A percentile compares a stretch with the other conserved stretches of the same genome.
Conservation (phyloP, 2,797 vertebrate genomes). For the Muraenolepis orangiensis region DNA sequence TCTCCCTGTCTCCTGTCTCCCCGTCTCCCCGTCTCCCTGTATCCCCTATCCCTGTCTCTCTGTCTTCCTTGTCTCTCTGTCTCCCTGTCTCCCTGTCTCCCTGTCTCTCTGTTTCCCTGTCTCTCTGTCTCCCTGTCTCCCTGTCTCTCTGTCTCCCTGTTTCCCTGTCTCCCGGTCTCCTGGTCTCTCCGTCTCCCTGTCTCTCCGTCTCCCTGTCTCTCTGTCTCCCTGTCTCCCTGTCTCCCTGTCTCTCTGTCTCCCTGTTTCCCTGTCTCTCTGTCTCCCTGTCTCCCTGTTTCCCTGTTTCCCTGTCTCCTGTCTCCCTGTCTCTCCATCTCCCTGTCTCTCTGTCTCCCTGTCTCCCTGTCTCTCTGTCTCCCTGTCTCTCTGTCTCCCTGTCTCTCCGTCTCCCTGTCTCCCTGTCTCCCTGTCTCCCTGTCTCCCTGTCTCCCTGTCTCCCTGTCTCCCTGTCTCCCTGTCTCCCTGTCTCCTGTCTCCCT, state of each 20-base stretch:
- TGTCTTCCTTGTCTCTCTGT: slow-evolving; percentile 7
- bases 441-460: no score
- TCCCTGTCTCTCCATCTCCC: no score
- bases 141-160: not conserved
- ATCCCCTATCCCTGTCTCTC: slow-evolving; percentile 28
- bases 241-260: slow-evolving; percentile 37
- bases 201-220: no score
- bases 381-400: not conserved
- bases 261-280: not conserved
- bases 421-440: slow-evolving; percentile 35
- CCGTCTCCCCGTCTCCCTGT: not conserved
- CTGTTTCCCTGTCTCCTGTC: slow-evolving; percentile 37
- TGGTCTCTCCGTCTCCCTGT: slow-evolving; percentile 36
- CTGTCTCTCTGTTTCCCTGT: slow-evolving; percentile 4
- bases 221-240: not conserved
- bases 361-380: slow-evolving; percentile 38
- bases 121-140: slow-evolving; percentile 34
- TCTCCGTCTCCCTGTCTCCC: not conserved
- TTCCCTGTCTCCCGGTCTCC: not conserved
- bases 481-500: slow-evolving; percentile 34
- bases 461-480: not conserved
- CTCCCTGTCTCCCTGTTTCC: not conserved
- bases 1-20: slow-evolving; percentile 33
- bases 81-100: no score
- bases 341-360: not conserved